Conservation (phyloP, 2,113 vertebrate species). For the Crotalus horridus region DNA sequence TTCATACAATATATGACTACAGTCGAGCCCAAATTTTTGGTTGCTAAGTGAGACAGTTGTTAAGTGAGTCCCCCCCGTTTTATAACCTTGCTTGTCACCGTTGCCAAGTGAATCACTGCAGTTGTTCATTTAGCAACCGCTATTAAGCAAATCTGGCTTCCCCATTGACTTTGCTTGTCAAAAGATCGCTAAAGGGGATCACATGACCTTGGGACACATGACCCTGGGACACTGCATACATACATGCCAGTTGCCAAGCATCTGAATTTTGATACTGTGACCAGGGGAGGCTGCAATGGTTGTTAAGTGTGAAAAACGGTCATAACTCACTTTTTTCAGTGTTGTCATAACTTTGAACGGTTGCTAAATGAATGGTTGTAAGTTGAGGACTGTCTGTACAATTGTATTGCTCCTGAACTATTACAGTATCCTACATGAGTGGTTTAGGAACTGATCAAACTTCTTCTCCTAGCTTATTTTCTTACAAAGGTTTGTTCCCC, state of each 20-base stretch:
- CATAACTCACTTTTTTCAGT: background rate
- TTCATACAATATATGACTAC: background rate
- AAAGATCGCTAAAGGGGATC: background rate
- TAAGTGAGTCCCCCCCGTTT: background rate
- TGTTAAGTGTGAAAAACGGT: background rate
- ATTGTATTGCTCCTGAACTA: background rate
- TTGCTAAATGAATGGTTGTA: background rate
- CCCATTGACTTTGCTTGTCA: background rate
- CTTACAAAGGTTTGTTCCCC: background rate
- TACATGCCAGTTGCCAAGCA: background rate
- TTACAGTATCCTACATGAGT: no score
- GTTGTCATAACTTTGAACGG: background rate
- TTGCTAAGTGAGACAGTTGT: background rate
- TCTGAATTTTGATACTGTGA: background rate
- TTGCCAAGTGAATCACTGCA: background rate
- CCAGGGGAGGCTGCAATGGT: fast-evolving
- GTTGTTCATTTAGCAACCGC: background rate
- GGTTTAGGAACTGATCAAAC: background rate
- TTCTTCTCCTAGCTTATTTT: background rate
- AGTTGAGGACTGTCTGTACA: background rate
- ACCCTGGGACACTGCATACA: background rate
- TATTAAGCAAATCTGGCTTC: background rate
- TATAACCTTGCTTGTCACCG: background rate
- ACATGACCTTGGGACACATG: no score
- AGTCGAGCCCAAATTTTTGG: background rate